Base-by-base conservation (phyloP, 1,140 invertebrate genomes). In the Drosophila ironensis region DNA sequence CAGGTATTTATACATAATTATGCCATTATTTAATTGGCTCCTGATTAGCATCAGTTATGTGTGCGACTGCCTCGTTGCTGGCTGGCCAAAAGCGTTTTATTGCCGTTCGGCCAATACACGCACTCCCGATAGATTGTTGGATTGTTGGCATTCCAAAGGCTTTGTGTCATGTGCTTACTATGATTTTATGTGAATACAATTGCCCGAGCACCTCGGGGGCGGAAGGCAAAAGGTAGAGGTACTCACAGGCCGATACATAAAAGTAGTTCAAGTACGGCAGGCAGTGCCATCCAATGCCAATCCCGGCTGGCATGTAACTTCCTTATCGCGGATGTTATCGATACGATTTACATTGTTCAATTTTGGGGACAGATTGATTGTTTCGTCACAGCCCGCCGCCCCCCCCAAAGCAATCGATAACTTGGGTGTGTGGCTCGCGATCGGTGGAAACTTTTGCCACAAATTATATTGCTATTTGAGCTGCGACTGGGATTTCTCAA, bases 1-100 rank as follows among this genome's bases (percentile, higher is more conserved):
- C 63, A 22, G 54, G 46, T 66, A 86, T 69, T 84, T 84, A 67
- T 78, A 86, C 45, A 59, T 72, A 61, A 84, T 86, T 78, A 78
- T 60, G 64, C 72, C 75, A 64, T 63, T 77, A 72, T 51, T 78
- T 76, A 82, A 84, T 84, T 73, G 54, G 47, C 20, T 42, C 33
- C 42, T 45, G 68, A 71, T 71, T 51, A 71, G 53, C 67, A 70
- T 71, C 47, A 42, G 27, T 30, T 63, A 35, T 51, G 28, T 16
- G 8, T 30, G n/a, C 3, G 1, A 6, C 30, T 14, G 30, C 28
- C 27, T 37, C 5, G 27, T 28, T 64, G 27, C n/a, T n/a, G n/a
- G n/a, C n/a, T 63, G 45, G 33, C 42, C 40, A 30, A 61, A 60
- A 45, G 38, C 17, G 14, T 35, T 56, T 77, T 84, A 84, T 77